phyloP scores from a whole-genome alignment of 2,797 vertebrate species.

The Pampus argenteus region DNA sequence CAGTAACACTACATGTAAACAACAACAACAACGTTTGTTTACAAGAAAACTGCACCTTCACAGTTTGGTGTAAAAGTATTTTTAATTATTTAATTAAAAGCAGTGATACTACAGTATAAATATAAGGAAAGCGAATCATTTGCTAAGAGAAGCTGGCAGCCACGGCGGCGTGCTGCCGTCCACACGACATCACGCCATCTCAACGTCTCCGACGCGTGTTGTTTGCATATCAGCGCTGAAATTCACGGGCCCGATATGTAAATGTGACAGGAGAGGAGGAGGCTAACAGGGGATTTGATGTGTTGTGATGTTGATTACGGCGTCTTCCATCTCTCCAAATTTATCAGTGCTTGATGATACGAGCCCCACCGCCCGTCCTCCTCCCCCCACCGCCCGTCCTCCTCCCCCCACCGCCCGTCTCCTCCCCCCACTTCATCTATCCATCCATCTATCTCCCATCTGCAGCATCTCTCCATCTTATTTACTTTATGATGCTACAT shows the following conservation, averaged over 20 bases:
- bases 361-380: background rate
- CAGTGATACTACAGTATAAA: too few species aligned
- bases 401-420: background rate
- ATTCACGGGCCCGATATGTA: conserved; percentile 7
- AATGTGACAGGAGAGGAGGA: conserved; percentile 22
- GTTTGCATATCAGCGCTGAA: conserved; percentile 15
- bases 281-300: conserved; percentile 27
- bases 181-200: background rate
- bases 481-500: conserved; percentile 36
- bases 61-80: too few species aligned
- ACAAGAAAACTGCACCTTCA: too few species aligned
- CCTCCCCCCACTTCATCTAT: conserved; percentile 18
- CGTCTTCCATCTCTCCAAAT: conserved; percentile 35
- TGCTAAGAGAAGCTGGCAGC: conserved; percentile 3
- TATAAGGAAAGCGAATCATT: too few species aligned
- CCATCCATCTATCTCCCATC: conserved; percentile 30
- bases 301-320: conserved; percentile 55
- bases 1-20: too few species aligned
- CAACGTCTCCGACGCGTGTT: conserved; percentile 2
- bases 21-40: too few species aligned
- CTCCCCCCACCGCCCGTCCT: background rate
- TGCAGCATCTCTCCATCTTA: conserved; percentile 18
- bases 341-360: conserved; percentile 43
- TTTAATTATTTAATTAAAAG: too few species aligned
- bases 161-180: background rate